phyloP scores from a whole-genome alignment of 1,140 invertebrate species.

The Drosophila kanapiae region DNA sequence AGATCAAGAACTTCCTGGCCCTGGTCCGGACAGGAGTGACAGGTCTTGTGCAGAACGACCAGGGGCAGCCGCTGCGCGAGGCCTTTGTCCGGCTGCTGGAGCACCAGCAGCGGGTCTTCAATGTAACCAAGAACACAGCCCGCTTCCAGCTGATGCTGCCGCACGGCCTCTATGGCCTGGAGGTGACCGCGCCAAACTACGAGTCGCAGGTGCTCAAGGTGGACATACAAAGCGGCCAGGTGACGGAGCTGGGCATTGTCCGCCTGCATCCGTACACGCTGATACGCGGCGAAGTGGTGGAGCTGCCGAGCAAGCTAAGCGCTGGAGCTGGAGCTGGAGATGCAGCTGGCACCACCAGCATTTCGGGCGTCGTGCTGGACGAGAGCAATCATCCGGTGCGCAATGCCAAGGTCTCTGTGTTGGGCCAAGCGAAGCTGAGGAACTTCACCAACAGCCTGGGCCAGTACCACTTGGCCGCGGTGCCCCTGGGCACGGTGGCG shows the following conservation, averaged over 20 bases:
- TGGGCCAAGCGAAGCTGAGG: constrained; percentile 70
- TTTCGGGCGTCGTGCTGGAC: constrained; percentile 87
- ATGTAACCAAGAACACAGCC: constrained; percentile 89
- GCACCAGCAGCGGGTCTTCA: constrained; percentile 86
- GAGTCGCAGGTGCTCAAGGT: constrained; percentile 85
- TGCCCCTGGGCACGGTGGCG: constrained; percentile 87
- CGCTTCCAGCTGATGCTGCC: constrained; percentile 90
- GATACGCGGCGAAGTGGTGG: constrained; percentile 65
- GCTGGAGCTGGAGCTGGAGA: neutral
- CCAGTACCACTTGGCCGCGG: constrained; percentile 86
- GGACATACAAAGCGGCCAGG: constrained; percentile 75
- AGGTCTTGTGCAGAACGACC: constrained; percentile 89
- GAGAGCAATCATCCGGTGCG: constrained; percentile 87
- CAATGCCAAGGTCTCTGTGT: constrained; percentile 87
- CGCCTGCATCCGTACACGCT: constrained; percentile 53
- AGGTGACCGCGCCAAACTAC: constrained; percentile 87
- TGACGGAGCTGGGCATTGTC: constrained; percentile 61
- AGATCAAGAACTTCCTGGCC: constrained; percentile 89
- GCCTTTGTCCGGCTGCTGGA: constrained; percentile 89
- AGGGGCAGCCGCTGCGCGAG: constrained; percentile 88
- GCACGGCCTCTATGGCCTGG: constrained; percentile 88
- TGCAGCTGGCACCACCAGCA: constrained; percentile 44
- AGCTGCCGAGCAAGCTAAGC: constrained; percentile 38
- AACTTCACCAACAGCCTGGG: constrained; percentile 86
- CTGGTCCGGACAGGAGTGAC: constrained; percentile 89